Conservation (phyloP, 2,797 vertebrate genomes). For the Schizothorax lantsangensis region DNA sequence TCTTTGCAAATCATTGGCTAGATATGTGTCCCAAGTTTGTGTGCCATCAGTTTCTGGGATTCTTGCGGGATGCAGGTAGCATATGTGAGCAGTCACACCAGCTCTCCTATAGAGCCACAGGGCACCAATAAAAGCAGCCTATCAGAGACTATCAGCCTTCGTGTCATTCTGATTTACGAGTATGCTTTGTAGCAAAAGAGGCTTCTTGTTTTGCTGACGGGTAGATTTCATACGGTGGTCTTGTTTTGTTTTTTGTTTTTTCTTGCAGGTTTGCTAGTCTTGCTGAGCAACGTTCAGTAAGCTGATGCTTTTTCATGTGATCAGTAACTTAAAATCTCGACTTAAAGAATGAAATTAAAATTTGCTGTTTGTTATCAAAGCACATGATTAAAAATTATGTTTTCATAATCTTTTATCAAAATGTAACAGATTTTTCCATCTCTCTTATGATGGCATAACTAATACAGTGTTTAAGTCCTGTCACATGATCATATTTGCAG, state of each 20-base stretch:
- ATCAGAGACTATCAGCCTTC: slow-evolving; percentile 60
- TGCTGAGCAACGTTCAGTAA: slow-evolving; percentile 23
- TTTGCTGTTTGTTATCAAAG: neutral
- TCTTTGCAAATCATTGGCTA: slow-evolving; percentile 32
- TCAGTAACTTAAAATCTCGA: neutral
- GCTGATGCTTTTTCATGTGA: neutral
- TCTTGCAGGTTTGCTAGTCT: slow-evolving; percentile 48
- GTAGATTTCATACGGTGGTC: slow-evolving; percentile 54
- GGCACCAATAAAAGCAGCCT: slow-evolving; percentile 60
- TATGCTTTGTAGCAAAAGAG: slow-evolving; percentile 47
- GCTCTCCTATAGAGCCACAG: slow-evolving; percentile 50
- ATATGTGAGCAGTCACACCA: slow-evolving; percentile 50
- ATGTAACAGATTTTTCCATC: neutral
- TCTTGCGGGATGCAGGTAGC: slow-evolving; percentile 38
- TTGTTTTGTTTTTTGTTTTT: slow-evolving; percentile 16
- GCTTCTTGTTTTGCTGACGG: slow-evolving; percentile 63
- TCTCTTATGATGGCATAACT: neutral
- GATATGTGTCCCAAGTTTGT: slow-evolving; percentile 37
- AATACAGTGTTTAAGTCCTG: neutral
- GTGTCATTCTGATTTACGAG: slow-evolving; percentile 62
- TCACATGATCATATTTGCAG: neutral
- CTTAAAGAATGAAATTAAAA: neutral
- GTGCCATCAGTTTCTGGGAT: slow-evolving; percentile 34
- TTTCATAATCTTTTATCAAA: neutral
- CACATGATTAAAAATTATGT: neutral